Evolutionary conservation across 2,113 vertebrate species (phyloP), one percentile per base, ranked within the genome.

Genomic region (Psophia crepitans): DNA sequence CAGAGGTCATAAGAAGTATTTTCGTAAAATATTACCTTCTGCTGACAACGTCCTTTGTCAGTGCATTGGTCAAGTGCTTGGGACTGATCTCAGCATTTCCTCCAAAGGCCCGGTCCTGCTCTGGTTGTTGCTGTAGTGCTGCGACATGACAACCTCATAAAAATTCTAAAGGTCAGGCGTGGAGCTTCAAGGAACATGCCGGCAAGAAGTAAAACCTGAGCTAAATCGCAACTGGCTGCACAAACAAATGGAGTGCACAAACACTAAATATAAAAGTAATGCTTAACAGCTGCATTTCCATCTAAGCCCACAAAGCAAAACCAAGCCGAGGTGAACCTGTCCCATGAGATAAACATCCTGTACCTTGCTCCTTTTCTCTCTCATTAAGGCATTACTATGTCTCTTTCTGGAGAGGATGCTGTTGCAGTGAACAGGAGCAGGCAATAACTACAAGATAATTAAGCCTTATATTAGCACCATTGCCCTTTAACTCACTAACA

Each of bases 111-210:
- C 2, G 4, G 11, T 84, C 49, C 64, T 84, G 54, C 71, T 51
- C 14, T 0, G 1, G 24, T 21, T 19, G 44, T 33, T 90, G 27
- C 77, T 43, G 51, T 15, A 90, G 53, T 30, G 46, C 78, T 28
- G 49, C 14, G 78, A 96, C 43, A 30, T 2, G 65, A 93, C 89
- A 84, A 66, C 51, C 93, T 92, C 95, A 32, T 91, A 80, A 94
- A 94, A 90, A 60, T 70, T 49, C 79, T 43, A 89, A 94, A 96
- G 94, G 91, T 96, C 95, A 63, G 79, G 22, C 39, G 8, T 1
- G 53, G 56, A 86, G 80, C 95, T 96, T 35, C 69, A 7, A 92
- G 84, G 88, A 91, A 26, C 70, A 18, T 64, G 76, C 46, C 83
- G 81, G 81, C 84, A 20, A 35, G 78, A n/a, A 84, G 84, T 8